Evolutionary conservation across 2,888 invertebrate genomes (phyloP).

Genomic region (Drosophila mimica): DNA sequence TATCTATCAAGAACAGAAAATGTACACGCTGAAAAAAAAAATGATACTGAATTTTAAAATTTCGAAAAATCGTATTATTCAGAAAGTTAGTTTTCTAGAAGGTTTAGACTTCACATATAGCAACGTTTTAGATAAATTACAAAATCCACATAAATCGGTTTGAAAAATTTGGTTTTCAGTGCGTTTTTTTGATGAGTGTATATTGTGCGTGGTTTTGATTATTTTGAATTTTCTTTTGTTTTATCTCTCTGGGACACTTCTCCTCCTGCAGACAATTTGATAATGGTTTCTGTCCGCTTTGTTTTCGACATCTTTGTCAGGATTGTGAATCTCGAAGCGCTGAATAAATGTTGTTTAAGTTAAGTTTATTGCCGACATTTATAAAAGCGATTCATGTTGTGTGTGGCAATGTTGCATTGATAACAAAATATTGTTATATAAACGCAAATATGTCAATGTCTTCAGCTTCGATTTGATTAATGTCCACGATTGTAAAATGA

Average conservation of each 20-base stretch:
- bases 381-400: slow-evolving; percentile 35
- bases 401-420: slow-evolving; percentile 12
- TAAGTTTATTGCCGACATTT: slow-evolving; percentile 67
- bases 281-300: neutral
- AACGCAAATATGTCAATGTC: slow-evolving; percentile 12
- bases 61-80: neutral
- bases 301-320: neutral
- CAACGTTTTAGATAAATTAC: too few species aligned
- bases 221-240: neutral
- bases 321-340: slow-evolving; percentile 50
- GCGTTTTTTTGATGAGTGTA: neutral
- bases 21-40: neutral
- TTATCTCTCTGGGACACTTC: neutral
- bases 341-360: slow-evolving; percentile 58
- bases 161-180: neutral
- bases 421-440: slow-evolving; percentile 28
- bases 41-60: too few species aligned
- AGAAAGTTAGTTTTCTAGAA: neutral
- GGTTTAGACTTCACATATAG: too few species aligned
- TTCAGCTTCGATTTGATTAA: slow-evolving; percentile 54
- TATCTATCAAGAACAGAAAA: neutral
- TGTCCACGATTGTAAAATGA: neutral
- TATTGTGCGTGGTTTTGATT: neutral
- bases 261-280: neutral
- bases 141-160: too few species aligned